Percentiles rank a stretch among this genome's conserved stretches.
These are phyloP conservation scores for Vireo altiloquus DNA, from an alignment of 2,113 vertebrate species.

Conservation along the genomic window DNA sequence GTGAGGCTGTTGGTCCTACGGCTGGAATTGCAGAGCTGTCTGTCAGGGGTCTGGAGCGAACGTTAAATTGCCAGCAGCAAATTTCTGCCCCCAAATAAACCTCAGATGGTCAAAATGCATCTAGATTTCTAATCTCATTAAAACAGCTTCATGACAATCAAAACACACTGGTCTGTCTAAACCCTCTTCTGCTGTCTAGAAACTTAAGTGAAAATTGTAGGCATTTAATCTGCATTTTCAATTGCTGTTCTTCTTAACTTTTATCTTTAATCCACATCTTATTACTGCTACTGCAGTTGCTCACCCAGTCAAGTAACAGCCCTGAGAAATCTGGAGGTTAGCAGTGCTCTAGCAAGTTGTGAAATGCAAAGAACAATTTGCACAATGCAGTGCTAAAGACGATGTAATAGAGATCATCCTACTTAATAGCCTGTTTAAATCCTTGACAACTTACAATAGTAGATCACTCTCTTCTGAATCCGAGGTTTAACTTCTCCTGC, in stretches of 20 bases:
- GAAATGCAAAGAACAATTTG: constrained; percentile 37
- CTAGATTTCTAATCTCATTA: neutral
- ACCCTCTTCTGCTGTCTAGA: constrained; percentile 36
- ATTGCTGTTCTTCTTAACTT: constrained; percentile 16
- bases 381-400: constrained; percentile 26
- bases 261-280: constrained; percentile 1
- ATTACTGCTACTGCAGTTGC: constrained; percentile 49
- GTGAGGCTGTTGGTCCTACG: neutral
- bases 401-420: constrained; percentile 45
- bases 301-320: constrained; percentile 9
- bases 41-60: constrained; percentile 10
- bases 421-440: constrained; percentile 49
- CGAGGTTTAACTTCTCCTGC: constrained; percentile 21
- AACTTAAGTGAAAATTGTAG: constrained; percentile 2
- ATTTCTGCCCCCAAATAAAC: constrained; percentile 1
- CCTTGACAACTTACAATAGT: constrained; percentile 37
- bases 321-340: constrained; percentile 39
- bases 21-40: constrained; percentile 1
- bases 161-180: constrained; percentile 3
- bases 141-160: constrained; percentile 18
- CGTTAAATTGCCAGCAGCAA: constrained; percentile 30
- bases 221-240: constrained; percentile 34
- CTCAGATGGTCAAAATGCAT: constrained; percentile 16
- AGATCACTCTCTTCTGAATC: constrained; percentile 8
- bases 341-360: constrained; percentile 22